Conservation (phyloP, 2,888 invertebrate genomes). For the Caenorhabditis becei region DNA sequence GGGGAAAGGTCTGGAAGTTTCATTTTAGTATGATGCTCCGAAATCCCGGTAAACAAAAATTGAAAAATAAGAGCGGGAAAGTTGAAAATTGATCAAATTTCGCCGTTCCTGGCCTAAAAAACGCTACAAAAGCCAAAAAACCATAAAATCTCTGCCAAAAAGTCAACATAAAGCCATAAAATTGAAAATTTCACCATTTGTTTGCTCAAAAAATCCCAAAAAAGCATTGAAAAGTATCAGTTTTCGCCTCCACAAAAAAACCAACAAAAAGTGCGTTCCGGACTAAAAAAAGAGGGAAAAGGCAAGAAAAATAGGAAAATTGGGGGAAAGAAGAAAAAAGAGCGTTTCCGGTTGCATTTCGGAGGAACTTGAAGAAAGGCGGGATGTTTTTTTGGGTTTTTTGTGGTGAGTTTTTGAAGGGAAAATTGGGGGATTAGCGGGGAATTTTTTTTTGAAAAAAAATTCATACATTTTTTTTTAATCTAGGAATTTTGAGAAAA, state of each 20-base stretch:
- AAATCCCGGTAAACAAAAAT: too few relatives aligned
- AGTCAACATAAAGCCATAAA: conserved; percentile 12
- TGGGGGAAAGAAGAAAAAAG: conserved; percentile 1
- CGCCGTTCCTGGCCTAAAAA: not conserved
- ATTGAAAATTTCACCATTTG: too few relatives aligned
- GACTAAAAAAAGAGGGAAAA: not conserved
- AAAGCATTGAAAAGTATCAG: conserved; percentile 30
- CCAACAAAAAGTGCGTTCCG: conserved; percentile 1
- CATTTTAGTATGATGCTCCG: too few relatives aligned
- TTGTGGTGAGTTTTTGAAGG: not conserved
- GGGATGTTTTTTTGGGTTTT: too few relatives aligned
- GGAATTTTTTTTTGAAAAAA: too few relatives aligned
- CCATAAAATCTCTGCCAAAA: conserved; percentile 4
- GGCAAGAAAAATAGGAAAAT: conserved; percentile 28
- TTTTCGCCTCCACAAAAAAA: conserved; percentile 32
- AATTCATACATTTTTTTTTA: too few relatives aligned
- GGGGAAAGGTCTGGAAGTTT: not conserved
- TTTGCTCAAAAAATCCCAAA: conserved; percentile 33
- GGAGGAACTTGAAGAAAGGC: too few relatives aligned
- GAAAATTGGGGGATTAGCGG: too few relatives aligned
- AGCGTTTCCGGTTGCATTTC: conserved; percentile 1
- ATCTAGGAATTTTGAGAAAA: too few relatives aligned
- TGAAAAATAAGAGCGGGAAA: too few relatives aligned
- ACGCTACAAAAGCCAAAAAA: not conserved
- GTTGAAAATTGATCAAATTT: too few relatives aligned